Base-by-base conservation (phyloP, 2,797 vertebrate genomes). In the Cryptoprocta ferox region DNA sequence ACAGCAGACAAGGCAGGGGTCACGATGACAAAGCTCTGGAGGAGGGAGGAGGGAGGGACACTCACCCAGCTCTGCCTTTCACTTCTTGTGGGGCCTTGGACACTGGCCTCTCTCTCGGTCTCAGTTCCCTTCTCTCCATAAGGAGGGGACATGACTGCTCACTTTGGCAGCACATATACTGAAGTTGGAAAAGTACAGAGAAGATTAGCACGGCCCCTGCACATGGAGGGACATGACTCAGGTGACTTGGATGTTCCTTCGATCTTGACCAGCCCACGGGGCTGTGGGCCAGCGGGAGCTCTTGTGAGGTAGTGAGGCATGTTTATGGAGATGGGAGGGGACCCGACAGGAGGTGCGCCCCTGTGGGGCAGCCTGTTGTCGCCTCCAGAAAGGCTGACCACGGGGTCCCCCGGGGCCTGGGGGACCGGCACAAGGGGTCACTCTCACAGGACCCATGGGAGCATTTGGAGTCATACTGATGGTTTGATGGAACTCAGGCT, bases 301-400 rank as follows among this genome's bases (percentile, higher is more conserved):
- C 21, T 76, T 30, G 2, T 5, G 37, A 85, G 45, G 56, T 8
- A 45, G 39, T 1, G 1, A 1, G 30, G 6, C 0, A 1, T 2
- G 0, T 19, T 30, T 12, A 16, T 0, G 39, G 76, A 45, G 14
- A 80, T 16, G 59, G 0, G n/a, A n/a, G 0, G 66, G n/a, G 26
- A 39, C 28, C 5, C 30, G 9, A n/a, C 0, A 7, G 24, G 32
- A 0, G 3, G 15, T 2, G 26, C 35, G 19, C 12, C 6, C 26
- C 6, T 19, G 26, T 2, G 28, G 76, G 37, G 56, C 21, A 42
- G 37, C 56, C 35, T 15, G 79, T 9, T 0, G 0, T 68, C 21
- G 11, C 26, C 30, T 71, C 39, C 19, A 1, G 75, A 21, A 50
- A 82, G 59, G 28, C 30, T 0, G 0, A 1, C 26, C 2, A 2